A percentile compares a stretch with the other conserved stretches of the same genome.
phyloP scores from a whole-genome alignment of 2,113 vertebrate species.

The Craseonycteris thonglongyai region DNA sequence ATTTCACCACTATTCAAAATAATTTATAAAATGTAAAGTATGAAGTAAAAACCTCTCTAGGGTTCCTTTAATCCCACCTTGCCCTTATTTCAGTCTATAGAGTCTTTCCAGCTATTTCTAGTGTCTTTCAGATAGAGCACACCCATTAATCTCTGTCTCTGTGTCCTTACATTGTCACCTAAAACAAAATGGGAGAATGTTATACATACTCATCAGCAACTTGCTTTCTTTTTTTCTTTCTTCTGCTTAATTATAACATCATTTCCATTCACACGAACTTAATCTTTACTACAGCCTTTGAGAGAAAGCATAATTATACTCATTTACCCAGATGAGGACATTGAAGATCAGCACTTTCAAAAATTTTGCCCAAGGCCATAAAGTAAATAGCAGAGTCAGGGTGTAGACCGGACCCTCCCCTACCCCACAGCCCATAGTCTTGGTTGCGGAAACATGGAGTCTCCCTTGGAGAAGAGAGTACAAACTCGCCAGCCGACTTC shows the following conservation, averaged over 20 bases:
- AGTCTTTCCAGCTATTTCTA: neutral
- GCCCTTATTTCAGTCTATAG: neutral
- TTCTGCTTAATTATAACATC: neutral
- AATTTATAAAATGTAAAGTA: neutral
- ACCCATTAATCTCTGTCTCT: neutral
- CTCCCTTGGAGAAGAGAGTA: neutral
- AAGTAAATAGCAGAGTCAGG: neutral
- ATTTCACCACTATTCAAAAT: neutral
- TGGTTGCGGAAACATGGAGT: neutral
- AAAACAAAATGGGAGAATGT: neutral
- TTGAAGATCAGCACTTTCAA: neutral
- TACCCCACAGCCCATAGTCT: neutral
- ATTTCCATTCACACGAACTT: neutral
- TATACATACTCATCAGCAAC: neutral
- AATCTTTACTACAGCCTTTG: neutral
- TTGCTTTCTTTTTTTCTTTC: neutral
- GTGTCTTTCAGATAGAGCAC: neutral
- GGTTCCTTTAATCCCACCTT: neutral
- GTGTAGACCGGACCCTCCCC: rapidly evolving
- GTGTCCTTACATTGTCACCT: neutral
- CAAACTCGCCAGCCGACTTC: neutral
- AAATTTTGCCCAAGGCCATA: neutral
- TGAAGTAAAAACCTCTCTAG: neutral
- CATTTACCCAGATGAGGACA: neutral
- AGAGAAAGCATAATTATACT: neutral